Evolutionary conservation across 2,797 vertebrate genomes (phyloP), one percentile per base, ranked within the genome.

Genomic region (Pipistrellus nathusii): DNA sequence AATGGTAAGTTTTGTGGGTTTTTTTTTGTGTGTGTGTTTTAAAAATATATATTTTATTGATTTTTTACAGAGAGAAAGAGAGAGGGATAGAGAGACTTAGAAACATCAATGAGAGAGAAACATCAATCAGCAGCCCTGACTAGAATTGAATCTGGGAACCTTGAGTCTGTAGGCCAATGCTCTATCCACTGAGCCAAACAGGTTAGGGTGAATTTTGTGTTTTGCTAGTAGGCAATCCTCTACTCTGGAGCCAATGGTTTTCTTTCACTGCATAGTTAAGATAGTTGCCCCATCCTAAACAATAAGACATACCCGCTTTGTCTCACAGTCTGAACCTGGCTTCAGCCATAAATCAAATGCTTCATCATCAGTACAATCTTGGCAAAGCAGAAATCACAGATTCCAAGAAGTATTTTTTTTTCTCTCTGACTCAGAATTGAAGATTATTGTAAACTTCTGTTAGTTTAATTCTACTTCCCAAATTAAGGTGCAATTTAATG

Each of bases 401-500:
- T 55, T 82, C 32, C 57, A 32, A 23, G 10, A 73, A 73, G 44
- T 21, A 8, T 13, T 78, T 9, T 85, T 73, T 81, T 89, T 59
- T 84, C 4, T 48, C 32, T 80, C 62, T 85, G 69, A 82, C 53
- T 69, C 21, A 44, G 69, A 68, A 5, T n/a, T 38, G n/a, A 62
- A 20, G 30, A 73, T 85, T 77, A 71, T 20, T 38, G 3, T 48
- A 64, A 82, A 88, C 57, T 32, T 85, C 87, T 83, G 18, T 48
- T n/a, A n/a, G 73, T 30, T 81, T 86, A 51, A 71, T 83, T 88
- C 62, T 68, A 32, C 62, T 91, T 68, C 9, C 35, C 38, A 88
- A 95, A 73, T 53, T 75, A 88, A 92, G 78, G 5, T 68, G 53
- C 21, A 62, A 30, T 66, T 73, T 82, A 82, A 83, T 85, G 83